A percentile compares a stretch with the other conserved stretches of the same genome.
phyloP scores from a whole-genome alignment of 2,888 invertebrate genomes.

The Myopa testacea region DNA sequence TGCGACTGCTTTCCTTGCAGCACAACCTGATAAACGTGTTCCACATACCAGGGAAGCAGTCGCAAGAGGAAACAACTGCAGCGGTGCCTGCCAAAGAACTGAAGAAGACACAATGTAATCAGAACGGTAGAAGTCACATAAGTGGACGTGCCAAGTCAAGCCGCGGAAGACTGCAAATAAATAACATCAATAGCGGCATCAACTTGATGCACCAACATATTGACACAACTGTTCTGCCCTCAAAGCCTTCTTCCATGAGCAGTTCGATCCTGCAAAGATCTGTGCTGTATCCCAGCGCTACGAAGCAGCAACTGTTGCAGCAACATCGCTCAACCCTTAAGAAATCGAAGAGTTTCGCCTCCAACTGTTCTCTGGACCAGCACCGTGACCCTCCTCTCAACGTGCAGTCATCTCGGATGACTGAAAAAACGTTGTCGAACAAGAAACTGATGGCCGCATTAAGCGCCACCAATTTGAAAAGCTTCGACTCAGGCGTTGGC shows the following conservation, averaged over 20 bases:
- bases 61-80: conserved; percentile 5
- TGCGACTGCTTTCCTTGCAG: conserved; percentile 88
- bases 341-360: conserved; percentile 66
- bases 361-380: conserved; percentile 57
- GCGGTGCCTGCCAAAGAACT: neutral
- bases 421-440: conserved; percentile 41
- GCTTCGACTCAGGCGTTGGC: conserved; percentile 58
- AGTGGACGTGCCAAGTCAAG: neutral
- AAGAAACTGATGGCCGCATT: conserved; percentile 24
- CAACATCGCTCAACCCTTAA: conserved; percentile 58
- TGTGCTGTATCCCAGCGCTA: conserved; percentile 11
- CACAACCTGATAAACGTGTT: conserved; percentile 84
- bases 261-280: conserved; percentile 21
- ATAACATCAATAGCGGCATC: neutral
- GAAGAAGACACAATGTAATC: neutral
- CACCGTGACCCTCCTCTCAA: conserved; percentile 56
- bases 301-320: conserved; percentile 42
- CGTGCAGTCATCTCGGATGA: conserved; percentile 51
- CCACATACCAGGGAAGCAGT: conserved; percentile 65
- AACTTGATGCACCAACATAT: too few relatives aligned
- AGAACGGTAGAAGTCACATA: neutral
- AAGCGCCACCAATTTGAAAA: conserved; percentile 48
- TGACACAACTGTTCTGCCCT: too few relatives aligned
- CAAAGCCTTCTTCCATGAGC: conserved; percentile 34
- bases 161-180: neutral